Percentiles rank a stretch among this genome's conserved stretches.
Evolutionary conservation across 2,113 vertebrate species (phyloP).

Genomic region (Pollimyrus isidori): DNA sequence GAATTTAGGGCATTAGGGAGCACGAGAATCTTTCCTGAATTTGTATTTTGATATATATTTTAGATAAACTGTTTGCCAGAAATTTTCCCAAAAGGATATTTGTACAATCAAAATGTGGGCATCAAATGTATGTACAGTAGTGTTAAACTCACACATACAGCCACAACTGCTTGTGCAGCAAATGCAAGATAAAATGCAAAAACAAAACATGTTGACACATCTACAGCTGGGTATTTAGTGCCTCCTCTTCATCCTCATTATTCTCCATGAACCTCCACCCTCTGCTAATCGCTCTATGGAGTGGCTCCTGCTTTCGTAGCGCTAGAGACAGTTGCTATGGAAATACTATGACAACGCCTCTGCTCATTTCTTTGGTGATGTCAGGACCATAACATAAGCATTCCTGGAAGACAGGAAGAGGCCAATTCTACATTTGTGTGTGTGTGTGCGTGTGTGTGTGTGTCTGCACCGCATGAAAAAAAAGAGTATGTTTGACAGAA

Average conservation of each 20-base stretch:
- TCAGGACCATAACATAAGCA: conserved; percentile 21
- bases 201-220: neutral
- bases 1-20: neutral
- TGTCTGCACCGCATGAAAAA: neutral
- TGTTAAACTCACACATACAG: neutral
- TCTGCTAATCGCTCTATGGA: conserved; percentile 12
- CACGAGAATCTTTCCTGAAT: neutral
- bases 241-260: neutral
- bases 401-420: neutral
- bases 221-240: neutral
- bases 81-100: neutral
- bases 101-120: neutral
- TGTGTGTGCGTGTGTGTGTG: neutral
- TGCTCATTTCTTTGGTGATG: conserved; percentile 34
- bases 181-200: neutral
- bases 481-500: neutral
- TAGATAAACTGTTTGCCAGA: neutral
- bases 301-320: conserved; percentile 23
- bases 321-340: conserved; percentile 40
- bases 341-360: conserved; percentile 46
- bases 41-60: neutral
- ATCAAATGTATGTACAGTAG: neutral
- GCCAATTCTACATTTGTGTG: neutral
- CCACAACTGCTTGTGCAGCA: neutral
- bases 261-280: neutral